Evolutionary conservation across 2,113 vertebrate species (phyloP), one percentile per base, ranked within the genome.

Genomic region (Myxocyprinus asiaticus): DNA sequence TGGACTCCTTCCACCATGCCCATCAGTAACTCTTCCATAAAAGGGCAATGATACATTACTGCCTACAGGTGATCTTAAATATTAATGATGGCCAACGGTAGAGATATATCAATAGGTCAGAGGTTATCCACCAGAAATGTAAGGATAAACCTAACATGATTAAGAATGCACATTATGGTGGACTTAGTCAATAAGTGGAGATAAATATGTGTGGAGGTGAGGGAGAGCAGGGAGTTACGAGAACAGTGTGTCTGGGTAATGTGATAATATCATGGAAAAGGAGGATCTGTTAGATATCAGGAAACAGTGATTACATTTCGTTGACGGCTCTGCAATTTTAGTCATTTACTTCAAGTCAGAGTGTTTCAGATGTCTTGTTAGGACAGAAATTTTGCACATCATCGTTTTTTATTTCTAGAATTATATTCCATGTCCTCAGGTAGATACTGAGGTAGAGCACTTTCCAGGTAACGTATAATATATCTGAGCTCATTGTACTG

Each of bases 121-220:
- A 74, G 90, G 91, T 91, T 91, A 91, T 93, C 90, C 63, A 47
- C 17, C 86, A 80, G 85, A 79, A 90, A 88, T 84, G 87, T 90
- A 89, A 82, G 82, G 85, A 88, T 81, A 86, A 33, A 86, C 83
- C 89, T 89, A 91, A 91, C 90, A 65, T 85, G 85, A 91, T 93
- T 90, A 91, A 88, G 88, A 85, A 87, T 88, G 87, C 58, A 67
- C 56, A 6, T 67, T 77, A 78, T 50, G 61, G 86, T 84, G 83
- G 59, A 74, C 63, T 70, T 81, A 84, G 81, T 89, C 83, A 71
- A 90, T 88, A 33, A 72, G 45, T n/a, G 56, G 14, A 77, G 62
- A 77, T 71, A 63, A 53, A 78, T 76, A 77, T 62, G 48, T 10
- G 74, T 44, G 15, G 4, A 15, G 15, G 9, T 42, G 56, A 55